Base-by-base conservation (phyloP, 2,113 vertebrate genomes). In the Hyperopisus bebe region DNA sequence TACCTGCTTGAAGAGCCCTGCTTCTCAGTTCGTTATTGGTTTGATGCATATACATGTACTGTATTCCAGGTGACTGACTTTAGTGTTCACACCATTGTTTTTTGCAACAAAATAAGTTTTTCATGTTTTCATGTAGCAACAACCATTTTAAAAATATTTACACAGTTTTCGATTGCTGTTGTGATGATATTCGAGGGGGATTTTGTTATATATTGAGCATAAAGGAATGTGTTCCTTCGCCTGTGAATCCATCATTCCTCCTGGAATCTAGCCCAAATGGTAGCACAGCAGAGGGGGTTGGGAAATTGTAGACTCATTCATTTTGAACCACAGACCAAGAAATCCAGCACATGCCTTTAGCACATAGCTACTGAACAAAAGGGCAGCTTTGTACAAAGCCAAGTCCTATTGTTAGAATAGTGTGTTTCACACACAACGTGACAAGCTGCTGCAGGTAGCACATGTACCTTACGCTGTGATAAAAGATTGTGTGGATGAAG, bases 371-470 rank as follows among this genome's bases (percentile, higher is more conserved):
- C 24, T 86, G 83, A 50, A 86, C 44, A 86, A 86, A 86, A 24
- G n/a, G 21, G n/a, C 47, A 48, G 83, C 47, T 50, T n/a, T 86
- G n/a, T 86, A n/a, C 46, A 31, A 5, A 27, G 10, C 46, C 83
- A 48, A 48, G 24, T 48, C 83, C 47, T 86, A 50, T 27, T 86
- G 74, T 80, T 42, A 80, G 74, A 42, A 17, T 42, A 86, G 17
- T 21, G 21, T 46, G 83, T 86, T 86, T 86, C 83, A 86, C 83
- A 86, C 44, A n/a, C 83, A 50, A 50, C n/a, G 47, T 27, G 83
- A 50, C 47, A 86, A 50, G 46, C 83, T 27, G 83, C 46, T 19
- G 55, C 35, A 88, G 53, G 44, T 48, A 24, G 47, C 83, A 27
- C 44, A 47, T 50, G 42, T 42, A 24, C 13, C 24, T 13, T 42